Evolutionary conservation across 2,888 invertebrate genomes (phyloP), one percentile per base, ranked within the genome.

Genomic region (Flexamia atlantica): DNA sequence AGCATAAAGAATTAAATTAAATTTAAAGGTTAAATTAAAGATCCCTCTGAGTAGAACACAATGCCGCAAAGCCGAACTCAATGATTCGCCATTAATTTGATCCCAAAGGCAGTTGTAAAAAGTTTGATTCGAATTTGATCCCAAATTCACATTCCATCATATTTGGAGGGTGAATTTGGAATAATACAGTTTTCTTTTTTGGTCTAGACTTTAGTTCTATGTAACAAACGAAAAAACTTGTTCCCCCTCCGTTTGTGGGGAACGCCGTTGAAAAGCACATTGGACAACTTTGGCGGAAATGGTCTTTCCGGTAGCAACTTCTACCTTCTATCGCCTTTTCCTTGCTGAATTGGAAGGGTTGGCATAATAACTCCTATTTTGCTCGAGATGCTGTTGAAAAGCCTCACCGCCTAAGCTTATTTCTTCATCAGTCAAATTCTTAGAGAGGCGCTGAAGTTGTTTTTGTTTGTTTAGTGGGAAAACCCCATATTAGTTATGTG

Each of bases 361-460:
- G 30, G 57, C 50, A 50, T 72, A 83, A 30, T 83, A 25, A 14
- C 36, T 80, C 25, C 14, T 32, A 46, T 60, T 83, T 72, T 83
- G 81, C 28, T 81, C 72, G 10, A 83, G 50, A 5, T 30, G 60
- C 30, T 83, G 60, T n/a, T 81, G 30, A 83, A 83, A 80, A 40
- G 80, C 83, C 32, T 83, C 30, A 14, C 83, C 83, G 28, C 81
- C 30, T 25, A 60, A 83, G 64, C 74, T 79, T 32, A 74, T 32
- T 23, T 74, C 74, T 30, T 74, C 74, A 14, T 74, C 74, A 74
- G 74, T n/a, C 74, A 74, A 12, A 30, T 30, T 74, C 30, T 32
- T 74, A 74, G 74, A 32, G 30, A 74, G 74, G 23, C 36, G 32
- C n/a, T 74, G 5, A 30, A 74, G 74, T 74, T 30, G 74, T 32